Percentiles rank a stretch among this genome's conserved stretches.
phyloP scores from a whole-genome alignment of 2,888 invertebrate genomes.

The Gymnocheta viridis region DNA sequence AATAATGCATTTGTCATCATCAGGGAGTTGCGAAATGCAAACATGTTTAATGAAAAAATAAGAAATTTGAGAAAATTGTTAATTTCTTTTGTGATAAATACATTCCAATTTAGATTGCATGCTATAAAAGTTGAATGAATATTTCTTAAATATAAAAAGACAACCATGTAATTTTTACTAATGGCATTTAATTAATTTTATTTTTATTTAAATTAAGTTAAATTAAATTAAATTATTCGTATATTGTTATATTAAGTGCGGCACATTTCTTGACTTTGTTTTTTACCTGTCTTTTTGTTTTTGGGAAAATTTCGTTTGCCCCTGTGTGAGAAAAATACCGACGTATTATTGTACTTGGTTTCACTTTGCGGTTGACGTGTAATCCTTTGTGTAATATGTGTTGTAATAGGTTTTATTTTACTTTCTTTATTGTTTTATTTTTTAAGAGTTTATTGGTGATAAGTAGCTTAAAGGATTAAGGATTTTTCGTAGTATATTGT shows the following conservation, averaged over 20 bases:
- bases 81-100: neutral
- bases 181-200: neutral
- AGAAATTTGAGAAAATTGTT: neutral
- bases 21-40: neutral
- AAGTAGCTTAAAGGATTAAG: constrained; percentile 61
- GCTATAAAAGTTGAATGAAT: neutral
- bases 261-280: neutral
- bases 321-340: constrained; percentile 2
- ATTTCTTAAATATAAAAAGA: neutral
- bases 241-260: neutral
- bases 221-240: neutral
- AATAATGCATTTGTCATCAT: constrained; percentile 30
- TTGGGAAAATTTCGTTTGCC: neutral
- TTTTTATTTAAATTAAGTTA: constrained; percentile 15
- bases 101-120: neutral
- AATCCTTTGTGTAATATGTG: constrained; percentile 36
- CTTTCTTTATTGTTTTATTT: constrained; percentile 1
- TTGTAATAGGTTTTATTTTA: constrained; percentile 2
- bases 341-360: neutral
- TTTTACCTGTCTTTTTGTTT: neutral
- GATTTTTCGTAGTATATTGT: neutral
- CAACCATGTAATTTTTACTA: constrained; percentile 38
- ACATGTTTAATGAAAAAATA: neutral
- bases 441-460: neutral
- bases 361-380: constrained; percentile 23